phyloP scores from a whole-genome alignment of 2,113 vertebrate genomes.

The Syngnathus typhle region DNA sequence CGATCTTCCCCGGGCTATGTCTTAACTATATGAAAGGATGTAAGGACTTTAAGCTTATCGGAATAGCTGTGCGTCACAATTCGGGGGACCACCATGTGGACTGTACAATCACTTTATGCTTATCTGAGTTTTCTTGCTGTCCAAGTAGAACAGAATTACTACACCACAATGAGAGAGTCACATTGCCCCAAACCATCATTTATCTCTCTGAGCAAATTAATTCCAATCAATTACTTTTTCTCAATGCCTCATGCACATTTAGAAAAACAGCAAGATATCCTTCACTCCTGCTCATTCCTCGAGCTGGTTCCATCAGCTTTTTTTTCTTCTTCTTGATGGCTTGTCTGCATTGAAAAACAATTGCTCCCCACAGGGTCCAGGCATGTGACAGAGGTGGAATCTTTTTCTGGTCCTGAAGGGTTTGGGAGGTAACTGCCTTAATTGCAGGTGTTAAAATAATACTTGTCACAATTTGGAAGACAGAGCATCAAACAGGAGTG shows the following conservation, averaged over 20 bases:
- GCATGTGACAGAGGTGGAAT: constrained; percentile 34
- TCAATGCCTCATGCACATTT: constrained; percentile 51
- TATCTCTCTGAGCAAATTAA: constrained; percentile 62
- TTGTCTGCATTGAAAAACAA: constrained; percentile 58
- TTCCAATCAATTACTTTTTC: constrained; percentile 63
- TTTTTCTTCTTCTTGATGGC: constrained; percentile 28
- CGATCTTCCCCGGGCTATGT: constrained; percentile 18
- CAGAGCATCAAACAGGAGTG: constrained; percentile 35
- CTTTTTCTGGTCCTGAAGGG: constrained; percentile 20
- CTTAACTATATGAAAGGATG: constrained; percentile 21
- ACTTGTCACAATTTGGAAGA: constrained; percentile 39
- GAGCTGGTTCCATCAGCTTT: constrained; percentile 28
- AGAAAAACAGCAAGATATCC: constrained; percentile 57
- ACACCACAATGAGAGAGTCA: not conserved
- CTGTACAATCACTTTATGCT: not conserved
- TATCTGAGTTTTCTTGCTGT: not conserved
- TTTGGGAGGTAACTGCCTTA: constrained; percentile 42
- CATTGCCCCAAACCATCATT: constrained; percentile 23
- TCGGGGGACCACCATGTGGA: not conserved
- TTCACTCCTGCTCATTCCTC: constrained; percentile 53
- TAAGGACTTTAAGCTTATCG: not conserved
- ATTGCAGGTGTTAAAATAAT: constrained; percentile 54
- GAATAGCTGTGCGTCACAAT: not conserved
- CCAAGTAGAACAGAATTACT: too few relatives aligned
- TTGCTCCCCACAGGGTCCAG: constrained; percentile 41